phyloP scores from a whole-genome alignment of 1,140 invertebrate species.

The Dysdera silvatica region DNA sequence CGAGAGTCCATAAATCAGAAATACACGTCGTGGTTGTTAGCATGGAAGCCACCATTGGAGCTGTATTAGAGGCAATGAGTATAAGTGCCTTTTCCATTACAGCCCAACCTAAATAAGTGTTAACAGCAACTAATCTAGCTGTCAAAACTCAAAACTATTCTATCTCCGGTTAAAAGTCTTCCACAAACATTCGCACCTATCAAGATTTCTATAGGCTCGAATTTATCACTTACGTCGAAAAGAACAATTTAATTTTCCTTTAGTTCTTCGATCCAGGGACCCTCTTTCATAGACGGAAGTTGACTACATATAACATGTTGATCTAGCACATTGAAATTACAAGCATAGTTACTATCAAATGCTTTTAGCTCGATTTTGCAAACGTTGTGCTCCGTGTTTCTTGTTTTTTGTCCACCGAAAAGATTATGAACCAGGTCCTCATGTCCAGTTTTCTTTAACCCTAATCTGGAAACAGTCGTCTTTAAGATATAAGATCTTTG shows the following conservation, averaged over 20 bases:
- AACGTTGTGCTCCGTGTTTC: neutral
- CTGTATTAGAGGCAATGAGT: neutral
- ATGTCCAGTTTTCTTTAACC: neutral
- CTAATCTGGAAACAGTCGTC: neutral
- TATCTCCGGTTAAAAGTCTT: neutral
- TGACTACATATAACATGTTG: neutral
- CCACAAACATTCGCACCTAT: neutral
- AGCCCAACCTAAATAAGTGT: slow-evolving; percentile 9
- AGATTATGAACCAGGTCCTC: neutral
- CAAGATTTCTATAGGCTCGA: neutral
- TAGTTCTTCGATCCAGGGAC: neutral
- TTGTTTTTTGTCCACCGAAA: neutral
- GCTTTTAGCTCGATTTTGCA: neutral
- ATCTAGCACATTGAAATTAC: neutral
- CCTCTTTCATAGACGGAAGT: neutral
- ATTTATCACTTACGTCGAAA: neutral
- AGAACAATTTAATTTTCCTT: neutral
- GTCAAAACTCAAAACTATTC: neutral
- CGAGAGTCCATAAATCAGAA: slow-evolving; percentile 41
- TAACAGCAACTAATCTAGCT: neutral
- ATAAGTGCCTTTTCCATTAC: neutral
- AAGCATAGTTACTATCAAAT: neutral
- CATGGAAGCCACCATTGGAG: slow-evolving; percentile 25
- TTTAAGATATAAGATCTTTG: too few species aligned
- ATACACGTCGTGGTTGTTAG: slow-evolving; percentile 29